These are phyloP conservation scores for Melieria crassipennis DNA, from an alignment of 2,888 invertebrate species.

Conservation along the genomic window DNA sequence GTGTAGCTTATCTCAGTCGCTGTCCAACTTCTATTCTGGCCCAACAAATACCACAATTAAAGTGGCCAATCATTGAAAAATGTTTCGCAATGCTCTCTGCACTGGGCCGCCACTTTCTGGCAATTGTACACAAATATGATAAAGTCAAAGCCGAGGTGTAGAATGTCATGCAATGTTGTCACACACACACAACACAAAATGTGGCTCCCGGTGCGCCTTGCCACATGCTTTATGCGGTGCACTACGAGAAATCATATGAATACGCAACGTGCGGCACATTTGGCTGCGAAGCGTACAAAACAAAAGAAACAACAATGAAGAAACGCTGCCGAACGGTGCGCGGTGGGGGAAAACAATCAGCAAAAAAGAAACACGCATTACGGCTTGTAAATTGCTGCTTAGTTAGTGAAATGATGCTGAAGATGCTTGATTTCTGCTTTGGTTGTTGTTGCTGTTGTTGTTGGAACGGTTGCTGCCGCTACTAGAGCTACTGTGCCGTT, in stretches of 20 bases:
- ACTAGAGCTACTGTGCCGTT: neutral
- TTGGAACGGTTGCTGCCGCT: constrained; percentile 15
- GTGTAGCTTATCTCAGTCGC: no score
- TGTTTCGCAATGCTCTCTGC: neutral
- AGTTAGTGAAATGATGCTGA: constrained; percentile 37
- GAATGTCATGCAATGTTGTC: constrained; percentile 38
- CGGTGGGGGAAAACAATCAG: neutral
- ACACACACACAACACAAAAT: neutral
- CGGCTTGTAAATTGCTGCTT: constrained; percentile 43
- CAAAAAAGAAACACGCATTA: constrained; percentile 36
- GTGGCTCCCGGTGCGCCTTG: neutral
- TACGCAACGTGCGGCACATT: constrained; percentile 17
- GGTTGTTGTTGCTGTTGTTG: constrained; percentile 32
- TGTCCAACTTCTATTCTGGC: no score
- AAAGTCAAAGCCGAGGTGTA: constrained; percentile 2
- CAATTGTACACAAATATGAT: no score
- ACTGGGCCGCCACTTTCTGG: no score
- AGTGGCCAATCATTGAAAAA: constrained; percentile 31
- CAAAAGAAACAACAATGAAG: constrained; percentile 8
- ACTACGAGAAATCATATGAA: constrained; percentile 18
- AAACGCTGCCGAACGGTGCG: neutral
- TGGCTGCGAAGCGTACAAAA: neutral
- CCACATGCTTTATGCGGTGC: neutral
- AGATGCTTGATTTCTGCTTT: constrained; percentile 42
- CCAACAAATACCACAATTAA: constrained; percentile 31